Evolutionary conservation across 2,797 vertebrate genomes (phyloP).

Genomic region (Rhabdophis nuchalis): DNA sequence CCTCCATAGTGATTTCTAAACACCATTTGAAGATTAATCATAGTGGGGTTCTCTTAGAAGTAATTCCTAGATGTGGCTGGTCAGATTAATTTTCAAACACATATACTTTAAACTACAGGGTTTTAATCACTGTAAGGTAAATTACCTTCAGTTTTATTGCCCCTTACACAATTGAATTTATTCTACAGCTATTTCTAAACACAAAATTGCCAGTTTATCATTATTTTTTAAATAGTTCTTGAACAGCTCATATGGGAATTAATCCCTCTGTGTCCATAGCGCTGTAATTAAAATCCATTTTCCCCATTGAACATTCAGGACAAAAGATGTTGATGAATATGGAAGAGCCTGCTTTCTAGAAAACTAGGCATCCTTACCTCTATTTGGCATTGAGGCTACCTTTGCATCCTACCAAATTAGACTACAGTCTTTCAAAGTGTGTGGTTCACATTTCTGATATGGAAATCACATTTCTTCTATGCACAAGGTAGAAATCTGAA

Average conservation of each 20-base stretch:
- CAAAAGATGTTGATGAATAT: background rate
- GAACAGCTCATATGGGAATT: background rate
- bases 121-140: slow-evolving; percentile 25
- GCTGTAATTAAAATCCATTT: background rate
- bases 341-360: background rate
- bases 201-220: background rate
- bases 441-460: slow-evolving; percentile 47
- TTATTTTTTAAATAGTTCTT: background rate
- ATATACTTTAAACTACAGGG: background rate
- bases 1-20: background rate
- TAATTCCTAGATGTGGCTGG: background rate
- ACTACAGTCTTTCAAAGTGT: slow-evolving; percentile 55
- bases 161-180: slow-evolving; percentile 30
- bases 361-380: background rate
- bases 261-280: background rate
- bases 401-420: background rate
- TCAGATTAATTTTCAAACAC: background rate
- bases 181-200: slow-evolving; percentile 18
- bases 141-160: slow-evolving; percentile 37
- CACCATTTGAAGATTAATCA: background rate
- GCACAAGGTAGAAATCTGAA: slow-evolving; percentile 46
- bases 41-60: background rate
- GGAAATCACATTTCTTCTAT: slow-evolving; percentile 52
- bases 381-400: background rate
- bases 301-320: background rate